Evolutionary conservation across 1,140 invertebrate species (phyloP).

Genomic region (Stratiolaelaps scimitus): DNA sequence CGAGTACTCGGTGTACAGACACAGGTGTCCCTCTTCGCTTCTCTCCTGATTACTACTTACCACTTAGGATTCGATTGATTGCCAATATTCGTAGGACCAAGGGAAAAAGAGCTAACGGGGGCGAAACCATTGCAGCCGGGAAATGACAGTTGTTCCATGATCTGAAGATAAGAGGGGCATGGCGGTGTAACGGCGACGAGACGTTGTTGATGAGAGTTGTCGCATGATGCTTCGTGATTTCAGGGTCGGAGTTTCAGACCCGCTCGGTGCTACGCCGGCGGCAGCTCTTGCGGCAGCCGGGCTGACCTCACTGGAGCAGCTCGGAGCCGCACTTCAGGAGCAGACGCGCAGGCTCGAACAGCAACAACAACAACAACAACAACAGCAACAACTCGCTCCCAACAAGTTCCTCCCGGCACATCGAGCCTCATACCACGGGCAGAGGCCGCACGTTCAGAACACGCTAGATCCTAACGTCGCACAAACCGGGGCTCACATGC

Average conservation of each 20-base stretch:
- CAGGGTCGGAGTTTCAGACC: slow-evolving; percentile 24
- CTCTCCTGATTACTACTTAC: no score
- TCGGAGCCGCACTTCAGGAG: slow-evolving; percentile 19
- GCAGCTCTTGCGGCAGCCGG: slow-evolving; percentile 24
- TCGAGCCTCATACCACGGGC: slow-evolving; percentile 56
- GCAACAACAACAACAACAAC: slow-evolving; percentile 3
- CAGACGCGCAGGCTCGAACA: slow-evolving; percentile 27
- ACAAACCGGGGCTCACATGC: slow-evolving; percentile 13
- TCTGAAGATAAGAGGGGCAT: no score
- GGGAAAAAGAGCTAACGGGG: no score
- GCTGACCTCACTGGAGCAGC: slow-evolving; percentile 3
- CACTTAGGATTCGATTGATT: no score
- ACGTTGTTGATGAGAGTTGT: no score
- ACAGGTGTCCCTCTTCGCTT: no score
- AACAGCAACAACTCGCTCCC: slow-evolving; percentile 22
- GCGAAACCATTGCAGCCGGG: no score
- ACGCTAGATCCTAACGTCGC: slow-evolving; percentile 19
- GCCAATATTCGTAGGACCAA: no score
- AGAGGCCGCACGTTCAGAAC: slow-evolving; percentile 40
- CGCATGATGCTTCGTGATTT: background rate
- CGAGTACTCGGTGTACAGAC: no score
- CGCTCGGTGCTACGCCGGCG: slow-evolving; percentile 15
- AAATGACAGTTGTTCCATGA: no score
- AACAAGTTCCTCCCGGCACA: slow-evolving; percentile 43
- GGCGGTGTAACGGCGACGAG: no score